Base-by-base conservation (phyloP, 1,140 invertebrate species). In the Hylaeus anthracinus region DNA sequence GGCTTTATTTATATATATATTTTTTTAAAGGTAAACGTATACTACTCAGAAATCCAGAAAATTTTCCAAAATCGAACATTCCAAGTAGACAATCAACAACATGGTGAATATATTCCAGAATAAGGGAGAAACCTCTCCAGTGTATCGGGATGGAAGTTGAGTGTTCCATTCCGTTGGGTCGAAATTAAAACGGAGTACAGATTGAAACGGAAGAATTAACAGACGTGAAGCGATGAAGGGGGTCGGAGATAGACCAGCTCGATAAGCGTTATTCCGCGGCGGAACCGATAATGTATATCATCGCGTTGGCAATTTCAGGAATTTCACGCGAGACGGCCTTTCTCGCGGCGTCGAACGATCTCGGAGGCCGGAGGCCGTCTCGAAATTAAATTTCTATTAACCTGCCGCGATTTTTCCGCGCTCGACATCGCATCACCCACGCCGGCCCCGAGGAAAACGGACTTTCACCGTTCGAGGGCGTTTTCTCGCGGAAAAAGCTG, bases 391-490 rank as follows among this genome's bases (percentile, higher is more conserved):
- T 81, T 84, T 77, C 70, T 78, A 71, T 72, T 61, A 71, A 72
- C 12, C 2, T 6, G 15, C n/a, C 45, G 5, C 12, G 10, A n/a
- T 65, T 73, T 61, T 82, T 79, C 58, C n/a, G 15, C 60, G n/a
- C 60, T 12, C 51, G 15, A 9, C n/a, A 51, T 51, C 53, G 79
- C 78, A 53, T 81, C 69, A 82, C 71, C 72, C 77, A 82, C 79
- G 64, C 41, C 41, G 14, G 39, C 26, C 66, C 37, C 26, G 71
- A 83, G 76, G 63, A 81, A 86, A 86, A 83, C 75, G 72, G 71
- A 14, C 85, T 86, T 86, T 86, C 85, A 86, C 85, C 84, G 81
- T 85, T 83, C 45, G 83, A 86, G 84, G 85, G 85, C 85, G 85
- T 86, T 72, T 72, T 82, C 83, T 82, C 56, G 83, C 55, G 55